phyloP scores from a whole-genome alignment of 2,113 vertebrate species.

The Lethenteron reissneri region DNA sequence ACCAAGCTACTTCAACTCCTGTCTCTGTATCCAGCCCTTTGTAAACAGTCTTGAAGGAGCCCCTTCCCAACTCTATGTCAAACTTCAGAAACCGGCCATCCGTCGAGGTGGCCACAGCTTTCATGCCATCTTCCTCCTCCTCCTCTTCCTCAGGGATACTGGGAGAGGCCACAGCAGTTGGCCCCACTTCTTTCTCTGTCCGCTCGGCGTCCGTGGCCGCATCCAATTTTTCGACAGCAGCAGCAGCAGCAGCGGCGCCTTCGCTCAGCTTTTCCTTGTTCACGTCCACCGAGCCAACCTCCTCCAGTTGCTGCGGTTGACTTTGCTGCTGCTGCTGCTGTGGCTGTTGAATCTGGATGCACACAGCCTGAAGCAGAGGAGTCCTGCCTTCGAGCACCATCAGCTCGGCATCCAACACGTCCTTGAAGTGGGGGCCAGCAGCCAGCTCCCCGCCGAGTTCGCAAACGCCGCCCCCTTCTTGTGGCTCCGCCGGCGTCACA shows the following conservation, averaged over 20 bases:
- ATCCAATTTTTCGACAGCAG: not conserved
- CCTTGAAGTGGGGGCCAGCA: too few species aligned
- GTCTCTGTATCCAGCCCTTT: constrained; percentile 2
- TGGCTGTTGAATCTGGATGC: too few species aligned
- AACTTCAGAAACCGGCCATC: constrained; percentile 1
- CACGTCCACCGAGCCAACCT: not conserved
- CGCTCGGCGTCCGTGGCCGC: not conserved
- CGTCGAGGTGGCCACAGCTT: constrained; percentile 1
- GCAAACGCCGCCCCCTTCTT: not conserved
- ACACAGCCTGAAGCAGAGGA: too few species aligned
- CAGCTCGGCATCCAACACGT: not conserved
- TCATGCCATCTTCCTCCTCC: constrained; percentile 1
- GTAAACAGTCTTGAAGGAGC: constrained; percentile 5
- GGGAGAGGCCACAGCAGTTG: not conserved
- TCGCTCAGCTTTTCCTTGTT: not conserved
- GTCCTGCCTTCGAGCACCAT: not conserved
- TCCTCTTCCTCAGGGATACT: constrained; percentile 19
- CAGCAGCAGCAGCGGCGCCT: not conserved
- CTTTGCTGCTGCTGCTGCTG: too few species aligned
- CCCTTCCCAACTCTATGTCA: constrained; percentile 3
- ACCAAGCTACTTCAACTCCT: constrained; percentile 3
- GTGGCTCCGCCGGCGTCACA: not conserved
- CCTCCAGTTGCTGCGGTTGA: too few species aligned
- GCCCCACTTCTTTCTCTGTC: not conserved
- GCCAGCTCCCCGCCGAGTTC: not conserved